phyloP scores from a whole-genome alignment of 2,888 invertebrate species.

The Drosophila falleni region DNA sequence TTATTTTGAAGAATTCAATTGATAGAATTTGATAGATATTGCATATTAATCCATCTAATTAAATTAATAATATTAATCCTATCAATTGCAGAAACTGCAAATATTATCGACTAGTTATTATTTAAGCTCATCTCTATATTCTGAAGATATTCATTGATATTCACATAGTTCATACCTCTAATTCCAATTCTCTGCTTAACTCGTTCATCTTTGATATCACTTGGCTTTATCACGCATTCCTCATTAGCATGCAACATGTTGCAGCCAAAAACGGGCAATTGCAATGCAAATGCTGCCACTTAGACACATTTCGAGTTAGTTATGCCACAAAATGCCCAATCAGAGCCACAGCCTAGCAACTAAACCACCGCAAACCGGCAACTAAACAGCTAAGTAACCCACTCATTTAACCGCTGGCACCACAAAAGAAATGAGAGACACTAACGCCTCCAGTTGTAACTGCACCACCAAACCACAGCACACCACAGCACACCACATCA shows the following conservation, averaged over 20 bases:
- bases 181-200: constrained; percentile 4
- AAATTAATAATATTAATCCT: too few species aligned
- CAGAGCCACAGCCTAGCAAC: constrained; percentile 53
- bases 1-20: not conserved
- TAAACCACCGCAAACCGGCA: constrained; percentile 10
- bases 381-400: constrained; percentile 42
- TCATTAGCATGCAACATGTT: constrained; percentile 65
- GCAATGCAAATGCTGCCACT: constrained; percentile 75
- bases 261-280: constrained; percentile 64
- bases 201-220: constrained; percentile 47
- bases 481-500: not conserved
- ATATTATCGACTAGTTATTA: too few species aligned
- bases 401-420: constrained; percentile 47
- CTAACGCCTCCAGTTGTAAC: constrained; percentile 47
- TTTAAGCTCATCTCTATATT: not conserved
- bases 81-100: too few species aligned
- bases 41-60: not conserved
- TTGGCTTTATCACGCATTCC: constrained; percentile 64
- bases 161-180: too few species aligned
- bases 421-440: constrained; percentile 26
- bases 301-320: constrained; percentile 80
- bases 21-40: not conserved
- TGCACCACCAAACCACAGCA: constrained; percentile 7
- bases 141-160: not conserved
- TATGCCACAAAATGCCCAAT: constrained; percentile 77